Evolutionary conservation across 2,113 vertebrate species (phyloP), one percentile per base, ranked within the genome.

Genomic region (Gracilinanus agilis): DNA sequence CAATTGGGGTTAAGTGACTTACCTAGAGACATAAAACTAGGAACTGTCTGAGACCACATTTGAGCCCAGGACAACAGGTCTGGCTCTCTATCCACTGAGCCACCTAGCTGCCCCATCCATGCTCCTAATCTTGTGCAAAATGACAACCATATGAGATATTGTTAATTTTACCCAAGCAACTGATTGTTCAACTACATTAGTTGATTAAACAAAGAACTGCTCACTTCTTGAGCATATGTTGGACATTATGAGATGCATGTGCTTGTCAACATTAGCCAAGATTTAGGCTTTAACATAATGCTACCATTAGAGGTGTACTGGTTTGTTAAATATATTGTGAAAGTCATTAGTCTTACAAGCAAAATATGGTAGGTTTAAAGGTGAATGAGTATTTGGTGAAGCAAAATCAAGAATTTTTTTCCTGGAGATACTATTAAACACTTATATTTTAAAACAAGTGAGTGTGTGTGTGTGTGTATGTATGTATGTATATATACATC

Each of bases 221-320:
- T 90, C 13, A 53, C 55, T 95, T 88, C 93, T 93, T 89, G 7
- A 93, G 13, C 13, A 75, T 53, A 75, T 40, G 19, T 21, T 75
- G 53, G 0, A 67, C 61, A 92, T 90, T 44, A 93, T 27, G 19
- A 75, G n/a, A 55, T 55, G 58, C 90, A 56, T 54, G 54, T 92
- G 9, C 9, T 54, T 89, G n/a, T 54, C 1, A 16, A 2, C 88
- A 91, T 27, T 55, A 56, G 44, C 25, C 19, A 44, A 24, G 19
- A 88, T 88, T 95, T 94, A 88, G 3, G 55, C 92, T 90, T 56
- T 93, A 95, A 25, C 34, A 49, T 56, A 91, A 54, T 10, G 44
- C 24, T 16, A 90, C 67, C 67, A 83, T 16, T 95, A 88, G 88
- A 25, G n/a, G 5, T 88, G 10, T 89, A 34, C 21, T 24, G n/a